Base-by-base conservation (phyloP, 2,113 vertebrate genomes). In the Aleadryas rufinucha region DNA sequence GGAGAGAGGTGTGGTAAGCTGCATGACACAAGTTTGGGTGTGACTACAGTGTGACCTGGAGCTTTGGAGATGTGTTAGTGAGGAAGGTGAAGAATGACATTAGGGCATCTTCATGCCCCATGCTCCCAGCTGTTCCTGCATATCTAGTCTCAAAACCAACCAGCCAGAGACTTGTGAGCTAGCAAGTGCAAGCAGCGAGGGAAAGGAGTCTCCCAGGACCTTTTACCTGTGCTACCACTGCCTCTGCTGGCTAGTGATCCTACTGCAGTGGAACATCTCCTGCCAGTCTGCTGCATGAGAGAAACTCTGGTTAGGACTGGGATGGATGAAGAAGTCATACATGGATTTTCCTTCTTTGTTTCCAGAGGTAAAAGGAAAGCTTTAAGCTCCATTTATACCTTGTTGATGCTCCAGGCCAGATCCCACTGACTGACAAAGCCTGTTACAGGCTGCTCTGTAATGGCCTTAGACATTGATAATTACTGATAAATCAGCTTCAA, bases 401-500 rank as follows among this genome's bases (percentile, higher is more conserved):
- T 66, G 49, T 44, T 57, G 69, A 61, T 83, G 84, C 30, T 84
- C 49, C 69, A 60, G 72, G 76, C 39, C 81, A 84, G 56, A 84
- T 84, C 30, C 9, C 49, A 52, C 28, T 78, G 52, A 44, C 56
- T 78, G 86, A 91, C 56, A 76, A 89, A 95, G 13, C 49, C 42
- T 89, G 22, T 75, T 71, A 81, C 15, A 66, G 42, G 65, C 64
- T 89, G 31, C 35, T 87, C 81, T 82, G 22, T 71, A 82, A 78
- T 82, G 80, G 69, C 63, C 71, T 82, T 74, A 75, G 77, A 84
- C 60, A 71, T 56, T 75, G 69, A 90, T 91, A 39, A 87, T 81
- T 33, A 41, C 87, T 78, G 60, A 87, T 92, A 81, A 84, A 92
- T 31, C 74, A 44, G 41, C 41, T 91, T 89, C 84, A 87, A 92